Evolutionary conservation across 2,888 invertebrate species (phyloP).

Genomic region (Mesoligia furuncula): DNA sequence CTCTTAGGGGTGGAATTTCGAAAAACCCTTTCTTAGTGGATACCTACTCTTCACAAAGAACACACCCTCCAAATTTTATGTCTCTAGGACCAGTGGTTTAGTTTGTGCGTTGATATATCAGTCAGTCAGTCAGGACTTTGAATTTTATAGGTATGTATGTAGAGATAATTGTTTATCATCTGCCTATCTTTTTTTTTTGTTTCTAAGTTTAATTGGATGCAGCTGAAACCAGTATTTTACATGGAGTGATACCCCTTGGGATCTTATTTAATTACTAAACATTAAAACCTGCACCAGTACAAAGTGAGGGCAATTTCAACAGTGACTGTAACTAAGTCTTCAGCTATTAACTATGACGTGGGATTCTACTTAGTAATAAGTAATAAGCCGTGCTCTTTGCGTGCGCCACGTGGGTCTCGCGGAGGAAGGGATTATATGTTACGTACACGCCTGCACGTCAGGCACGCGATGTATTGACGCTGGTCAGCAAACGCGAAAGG

Average conservation of each 20-base stretch:
- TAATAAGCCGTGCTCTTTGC: constrained; percentile 22
- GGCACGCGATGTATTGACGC: constrained; percentile 40
- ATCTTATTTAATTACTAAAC: neutral
- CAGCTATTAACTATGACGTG: neutral
- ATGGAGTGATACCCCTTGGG: neutral
- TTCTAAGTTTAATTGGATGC: neutral
- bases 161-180: neutral
- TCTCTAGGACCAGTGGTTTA: too few species aligned
- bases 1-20: too few species aligned
- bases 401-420: constrained; percentile 19
- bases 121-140: too few species aligned
- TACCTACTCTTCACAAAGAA: too few species aligned
- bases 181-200: neutral
- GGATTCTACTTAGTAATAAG: neutral
- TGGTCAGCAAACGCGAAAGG: neutral
- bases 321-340: constrained; percentile 1
- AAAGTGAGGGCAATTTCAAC: constrained; percentile 2
- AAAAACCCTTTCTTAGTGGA: too few species aligned
- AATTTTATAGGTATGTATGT: too few species aligned
- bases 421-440: constrained; percentile 38
- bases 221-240: neutral
- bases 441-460: constrained; percentile 20
- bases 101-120: too few species aligned
- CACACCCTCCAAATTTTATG: too few species aligned
- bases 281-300: neutral